Conservation (phyloP, 2,888 invertebrate species). For the Portevinia maculata region DNA sequence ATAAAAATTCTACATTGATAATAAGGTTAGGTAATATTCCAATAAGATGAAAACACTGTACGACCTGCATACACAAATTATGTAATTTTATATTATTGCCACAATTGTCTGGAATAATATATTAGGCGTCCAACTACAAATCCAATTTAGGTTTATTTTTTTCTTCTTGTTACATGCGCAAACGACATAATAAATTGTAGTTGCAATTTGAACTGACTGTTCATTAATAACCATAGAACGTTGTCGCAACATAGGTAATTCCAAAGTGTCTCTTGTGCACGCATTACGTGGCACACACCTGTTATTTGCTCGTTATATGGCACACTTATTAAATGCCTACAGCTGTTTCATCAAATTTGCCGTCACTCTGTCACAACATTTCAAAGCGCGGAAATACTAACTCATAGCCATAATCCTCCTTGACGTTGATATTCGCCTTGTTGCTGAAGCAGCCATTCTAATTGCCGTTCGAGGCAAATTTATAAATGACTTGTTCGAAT, state of each 20-base stretch:
- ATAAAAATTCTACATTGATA: no score
- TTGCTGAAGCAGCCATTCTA: conserved; percentile 19
- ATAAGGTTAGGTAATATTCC: no score
- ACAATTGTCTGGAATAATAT: neutral
- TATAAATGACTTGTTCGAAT: conserved; percentile 28
- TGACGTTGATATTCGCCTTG: conserved; percentile 23
- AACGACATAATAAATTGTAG: neutral
- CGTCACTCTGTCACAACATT: conserved; percentile 31
- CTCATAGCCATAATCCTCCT: conserved; percentile 6
- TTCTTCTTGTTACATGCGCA: neutral
- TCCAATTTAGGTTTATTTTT: no score
- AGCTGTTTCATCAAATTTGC: conserved; percentile 17
- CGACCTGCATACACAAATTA: no score
- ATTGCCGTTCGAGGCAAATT: conserved; percentile 31
- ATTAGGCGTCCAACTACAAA: neutral
- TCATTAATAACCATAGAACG: conserved; percentile 23
- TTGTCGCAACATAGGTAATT: conserved; percentile 2
- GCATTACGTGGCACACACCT: conserved; percentile 8
- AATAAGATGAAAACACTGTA: no score
- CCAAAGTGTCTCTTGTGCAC: neutral
- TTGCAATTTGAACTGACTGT: conserved; percentile 1
- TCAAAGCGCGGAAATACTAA: conserved; percentile 22
- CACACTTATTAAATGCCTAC: conserved; percentile 1
- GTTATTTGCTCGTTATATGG: conserved; percentile 9
- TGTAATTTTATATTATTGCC: no score